Evolutionary conservation across 2,797 vertebrate species (phyloP), one percentile per base, ranked within the genome.

Genomic region (Moxostoma hubbsi): DNA sequence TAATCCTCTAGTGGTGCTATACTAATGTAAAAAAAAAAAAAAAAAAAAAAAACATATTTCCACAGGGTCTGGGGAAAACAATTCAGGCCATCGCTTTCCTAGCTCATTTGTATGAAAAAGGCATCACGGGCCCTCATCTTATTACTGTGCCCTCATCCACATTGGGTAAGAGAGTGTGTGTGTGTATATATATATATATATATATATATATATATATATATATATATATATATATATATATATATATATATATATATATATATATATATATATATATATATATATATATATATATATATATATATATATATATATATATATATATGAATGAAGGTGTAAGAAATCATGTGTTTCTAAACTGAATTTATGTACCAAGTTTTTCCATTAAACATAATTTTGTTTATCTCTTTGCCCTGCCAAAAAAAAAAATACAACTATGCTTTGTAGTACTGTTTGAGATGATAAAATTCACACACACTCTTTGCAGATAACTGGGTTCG

Each of bases 41-140:
- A 24, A 2, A 24, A 2, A 24, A 2, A 24, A 2, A 24, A 2
- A 24, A 54, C 43, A 93, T 97, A 15, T 69, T 10, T 53, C 49
- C 47, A 24, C 89, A 99, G 98, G 98, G 98, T 85, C 93, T 99
- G 85, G 98, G 98, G 69, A 99, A 99, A 94, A 99, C 98, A 49
- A 97, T 99, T 89, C 97, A 99, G 92, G 96, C 97, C 51, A 98
- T 99, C 88, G 92, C 97, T 1, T 98, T 99, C 90, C 91, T 99
- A 82, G 95, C 96, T 63, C 92, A 97, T 81, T 93, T 99, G 10
- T 95, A 94, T 75, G 87, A 97, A 89, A 90, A 93, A 63, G 96
- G 95, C 76, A 91, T 93, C 74, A 88, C 75, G 47, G 98, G 96
- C 72, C 98, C 97, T 82, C 96, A 99, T 89, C 92, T 99, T 86